These are phyloP conservation scores for Chloroceryle aenea DNA, from an alignment of 2,113 vertebrate genomes.

Conservation along the genomic window DNA sequence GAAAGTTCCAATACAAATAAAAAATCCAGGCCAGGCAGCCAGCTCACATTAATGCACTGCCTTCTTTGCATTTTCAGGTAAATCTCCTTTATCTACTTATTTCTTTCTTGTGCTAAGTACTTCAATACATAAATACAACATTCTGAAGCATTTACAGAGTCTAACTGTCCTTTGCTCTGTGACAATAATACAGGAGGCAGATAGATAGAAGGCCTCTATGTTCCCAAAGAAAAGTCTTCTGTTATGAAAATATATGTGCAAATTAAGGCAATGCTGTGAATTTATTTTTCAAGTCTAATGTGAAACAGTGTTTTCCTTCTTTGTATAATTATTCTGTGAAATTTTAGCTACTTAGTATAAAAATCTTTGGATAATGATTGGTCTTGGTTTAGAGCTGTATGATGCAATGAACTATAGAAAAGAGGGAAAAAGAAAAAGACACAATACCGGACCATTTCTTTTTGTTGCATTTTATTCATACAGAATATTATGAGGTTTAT, in stretches of 20 bases:
- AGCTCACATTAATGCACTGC: background rate
- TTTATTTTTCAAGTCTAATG: background rate
- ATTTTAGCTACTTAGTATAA: background rate
- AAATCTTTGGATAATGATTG: background rate
- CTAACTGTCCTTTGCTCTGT: background rate
- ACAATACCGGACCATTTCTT: background rate
- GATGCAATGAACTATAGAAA: background rate
- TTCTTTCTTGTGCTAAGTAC: background rate
- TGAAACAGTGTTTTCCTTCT: background rate
- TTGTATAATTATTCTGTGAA: constrained; percentile 11
- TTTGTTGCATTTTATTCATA: constrained; percentile 3
- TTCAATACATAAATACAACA: background rate
- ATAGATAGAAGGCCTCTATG: background rate
- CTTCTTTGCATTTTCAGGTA: background rate
- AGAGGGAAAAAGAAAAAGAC: background rate
- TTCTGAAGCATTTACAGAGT: background rate
- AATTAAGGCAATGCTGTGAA: background rate
- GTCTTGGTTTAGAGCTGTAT: background rate
- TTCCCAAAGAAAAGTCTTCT: background rate
- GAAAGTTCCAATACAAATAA: background rate
- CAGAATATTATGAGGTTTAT: background rate
- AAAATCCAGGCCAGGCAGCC: background rate
- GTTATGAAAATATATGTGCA: background rate
- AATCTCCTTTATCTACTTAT: background rate
- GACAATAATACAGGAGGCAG: background rate